A percentile compares a stretch with the other conserved stretches of the same genome.
Conservation (phyloP, 2,888 invertebrate genomes). For the Sericinus montela region DNA sequence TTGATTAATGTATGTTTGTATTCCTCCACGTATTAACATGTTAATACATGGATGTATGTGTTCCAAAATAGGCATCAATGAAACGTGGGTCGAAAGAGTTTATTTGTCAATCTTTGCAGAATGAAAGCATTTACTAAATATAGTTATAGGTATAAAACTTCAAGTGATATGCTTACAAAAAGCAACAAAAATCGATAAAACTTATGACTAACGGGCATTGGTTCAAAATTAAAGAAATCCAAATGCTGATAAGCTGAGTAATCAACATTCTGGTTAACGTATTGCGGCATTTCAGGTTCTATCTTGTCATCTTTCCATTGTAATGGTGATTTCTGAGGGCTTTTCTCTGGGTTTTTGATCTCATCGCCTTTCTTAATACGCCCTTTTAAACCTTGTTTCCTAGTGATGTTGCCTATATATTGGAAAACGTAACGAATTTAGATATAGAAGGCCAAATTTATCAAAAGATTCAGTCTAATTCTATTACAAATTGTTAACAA, state of each 20-base stretch:
- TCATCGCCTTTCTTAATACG: constrained; percentile 49
- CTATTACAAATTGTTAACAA: no score
- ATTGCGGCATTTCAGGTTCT: constrained; percentile 32
- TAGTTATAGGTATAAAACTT: no score
- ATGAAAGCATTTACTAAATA: no score
- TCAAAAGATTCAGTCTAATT: no score
- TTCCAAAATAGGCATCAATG: no score
- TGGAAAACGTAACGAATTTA: neutral
- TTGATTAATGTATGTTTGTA: no score
- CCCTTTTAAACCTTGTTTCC: constrained; percentile 56
- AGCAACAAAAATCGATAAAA: constrained; percentile 23
- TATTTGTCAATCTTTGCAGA: no score
- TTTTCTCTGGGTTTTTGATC: constrained; percentile 42
- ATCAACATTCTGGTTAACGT: constrained; percentile 27
- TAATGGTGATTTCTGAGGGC: constrained; percentile 29
- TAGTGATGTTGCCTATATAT: constrained; percentile 57
- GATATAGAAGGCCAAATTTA: neutral
- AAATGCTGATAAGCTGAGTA: constrained; percentile 51
- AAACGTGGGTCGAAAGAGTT: no score
- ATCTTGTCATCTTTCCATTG: constrained; percentile 48
- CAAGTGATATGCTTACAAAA: constrained; percentile 42
- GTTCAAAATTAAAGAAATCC: constrained; percentile 64
- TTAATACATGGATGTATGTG: no score
- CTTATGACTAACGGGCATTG: constrained; percentile 61
- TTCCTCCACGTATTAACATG: no score